Conservation (phyloP, 2,888 invertebrate species). For the Cephus pulcher region DNA sequence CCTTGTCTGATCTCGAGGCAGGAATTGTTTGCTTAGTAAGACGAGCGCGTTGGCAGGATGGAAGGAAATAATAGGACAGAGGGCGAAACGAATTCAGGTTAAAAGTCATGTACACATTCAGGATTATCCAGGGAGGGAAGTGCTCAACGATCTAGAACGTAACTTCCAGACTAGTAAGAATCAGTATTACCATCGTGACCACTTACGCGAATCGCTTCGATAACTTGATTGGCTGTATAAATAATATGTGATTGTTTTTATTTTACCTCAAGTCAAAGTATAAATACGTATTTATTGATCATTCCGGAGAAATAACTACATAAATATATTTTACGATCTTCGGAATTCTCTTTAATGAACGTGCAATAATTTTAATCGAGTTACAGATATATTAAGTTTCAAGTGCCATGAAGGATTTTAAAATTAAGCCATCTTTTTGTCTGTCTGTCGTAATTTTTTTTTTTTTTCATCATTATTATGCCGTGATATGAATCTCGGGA, state of each 20-base stretch:
- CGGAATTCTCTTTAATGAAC: background rate
- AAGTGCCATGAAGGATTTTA: background rate
- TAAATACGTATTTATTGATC: background rate
- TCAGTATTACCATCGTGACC: background rate
- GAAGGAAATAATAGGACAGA: background rate
- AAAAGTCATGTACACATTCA: conserved; percentile 27
- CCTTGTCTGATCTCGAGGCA: background rate
- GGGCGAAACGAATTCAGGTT: conserved; percentile 33
- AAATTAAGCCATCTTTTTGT: background rate
- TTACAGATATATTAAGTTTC: background rate
- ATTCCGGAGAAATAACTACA: background rate
- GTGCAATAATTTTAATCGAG: background rate
- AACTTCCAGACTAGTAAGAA: background rate
- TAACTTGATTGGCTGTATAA: background rate
- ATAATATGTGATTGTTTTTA: background rate
- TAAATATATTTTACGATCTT: background rate
- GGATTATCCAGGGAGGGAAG: background rate
- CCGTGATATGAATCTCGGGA: background rate
- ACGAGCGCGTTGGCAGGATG: background rate
- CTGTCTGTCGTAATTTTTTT: background rate
- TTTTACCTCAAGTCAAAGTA: background rate
- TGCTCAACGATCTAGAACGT: background rate
- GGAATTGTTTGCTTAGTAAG: conserved; percentile 17
- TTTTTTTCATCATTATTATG: background rate
- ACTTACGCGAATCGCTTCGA: background rate